phyloP scores from a whole-genome alignment of 1,140 invertebrate genomes.

The Cyrtorhinus lividipennis region DNA sequence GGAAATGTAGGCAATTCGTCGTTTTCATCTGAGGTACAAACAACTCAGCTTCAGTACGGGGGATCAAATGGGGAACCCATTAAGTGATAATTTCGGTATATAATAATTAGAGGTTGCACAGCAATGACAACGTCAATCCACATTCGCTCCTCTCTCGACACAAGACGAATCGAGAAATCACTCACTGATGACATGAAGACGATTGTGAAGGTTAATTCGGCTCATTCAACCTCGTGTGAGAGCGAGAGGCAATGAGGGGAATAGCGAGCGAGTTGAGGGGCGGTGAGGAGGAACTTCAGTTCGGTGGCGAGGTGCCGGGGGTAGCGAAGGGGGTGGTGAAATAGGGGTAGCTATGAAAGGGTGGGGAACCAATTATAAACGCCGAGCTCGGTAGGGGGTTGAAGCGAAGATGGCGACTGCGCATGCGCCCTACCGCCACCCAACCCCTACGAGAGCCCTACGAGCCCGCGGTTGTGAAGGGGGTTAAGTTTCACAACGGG shows the following conservation, averaged over 20 bases:
- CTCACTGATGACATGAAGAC: neutral
- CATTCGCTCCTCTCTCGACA: no score
- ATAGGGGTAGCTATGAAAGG: neutral
- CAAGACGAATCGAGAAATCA: neutral
- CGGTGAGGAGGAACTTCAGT: neutral
- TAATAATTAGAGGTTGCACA: no score
- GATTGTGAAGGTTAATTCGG: conserved; percentile 6
- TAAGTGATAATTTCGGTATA: neutral
- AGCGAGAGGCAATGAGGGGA: neutral
- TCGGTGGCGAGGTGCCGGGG: neutral
- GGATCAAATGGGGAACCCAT: neutral
- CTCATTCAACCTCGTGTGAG: neutral
- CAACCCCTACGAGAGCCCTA: neutral
- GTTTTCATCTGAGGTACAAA: no score
- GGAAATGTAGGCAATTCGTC: no score
- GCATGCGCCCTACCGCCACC: neutral
- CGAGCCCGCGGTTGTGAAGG: neutral
- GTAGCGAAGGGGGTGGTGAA: neutral
- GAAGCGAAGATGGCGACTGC: conserved; percentile 5
- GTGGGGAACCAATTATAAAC: neutral
- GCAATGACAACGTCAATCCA: no score
- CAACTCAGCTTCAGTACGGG: neutral
- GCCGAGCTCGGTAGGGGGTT: neutral
- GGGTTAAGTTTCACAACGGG: neutral
- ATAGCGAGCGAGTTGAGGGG: neutral